Percentiles rank a stretch among this genome's conserved stretches.
phyloP scores from a whole-genome alignment of 2,888 invertebrate genomes.

The Leucophenga montana region DNA sequence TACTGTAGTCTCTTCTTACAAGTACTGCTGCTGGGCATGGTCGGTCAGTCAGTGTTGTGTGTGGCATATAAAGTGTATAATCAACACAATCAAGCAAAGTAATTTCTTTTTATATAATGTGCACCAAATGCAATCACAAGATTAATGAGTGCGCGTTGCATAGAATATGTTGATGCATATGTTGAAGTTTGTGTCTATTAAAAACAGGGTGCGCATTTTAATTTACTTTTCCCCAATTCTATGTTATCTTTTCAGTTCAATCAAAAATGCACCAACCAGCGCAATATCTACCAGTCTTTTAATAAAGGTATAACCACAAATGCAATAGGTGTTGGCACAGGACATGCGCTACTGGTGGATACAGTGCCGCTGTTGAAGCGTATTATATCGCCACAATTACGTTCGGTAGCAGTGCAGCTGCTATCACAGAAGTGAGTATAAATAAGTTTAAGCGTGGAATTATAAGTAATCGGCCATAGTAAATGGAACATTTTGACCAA shows the following conservation, averaged over 20 bases:
- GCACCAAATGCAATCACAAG: constrained; percentile 68
- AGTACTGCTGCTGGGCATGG: not conserved
- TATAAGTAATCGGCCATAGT: too few relatives aligned
- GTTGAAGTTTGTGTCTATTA: too few relatives aligned
- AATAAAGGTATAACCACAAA: constrained; percentile 77
- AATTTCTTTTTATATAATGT: constrained; percentile 66
- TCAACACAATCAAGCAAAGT: constrained; percentile 68
- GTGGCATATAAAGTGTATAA: constrained; percentile 55
- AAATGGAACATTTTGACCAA: too few relatives aligned
- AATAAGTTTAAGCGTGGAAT: not conserved
- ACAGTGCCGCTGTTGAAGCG: constrained; percentile 81
- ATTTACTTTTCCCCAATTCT: constrained; percentile 15
- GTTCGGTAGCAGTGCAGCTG: constrained; percentile 78
- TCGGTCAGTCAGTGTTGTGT: constrained; percentile 1
- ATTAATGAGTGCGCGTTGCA: constrained; percentile 59
- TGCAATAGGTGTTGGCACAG: constrained; percentile 68
- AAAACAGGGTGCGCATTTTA: constrained; percentile 9
- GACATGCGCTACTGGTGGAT: constrained; percentile 78
- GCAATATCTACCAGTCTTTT: constrained; percentile 77
- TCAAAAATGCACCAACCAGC: constrained; percentile 74
- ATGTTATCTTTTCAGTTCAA: constrained; percentile 74
- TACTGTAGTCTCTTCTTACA: constrained; percentile 33
- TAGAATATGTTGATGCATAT: constrained; percentile 45
- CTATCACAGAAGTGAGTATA: constrained; percentile 68
- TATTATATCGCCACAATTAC: constrained; percentile 82